Percentiles rank a stretch among this genome's conserved stretches.
Conservation (phyloP, 2,113 vertebrate species). For the Isurus oxyrinchus region DNA sequence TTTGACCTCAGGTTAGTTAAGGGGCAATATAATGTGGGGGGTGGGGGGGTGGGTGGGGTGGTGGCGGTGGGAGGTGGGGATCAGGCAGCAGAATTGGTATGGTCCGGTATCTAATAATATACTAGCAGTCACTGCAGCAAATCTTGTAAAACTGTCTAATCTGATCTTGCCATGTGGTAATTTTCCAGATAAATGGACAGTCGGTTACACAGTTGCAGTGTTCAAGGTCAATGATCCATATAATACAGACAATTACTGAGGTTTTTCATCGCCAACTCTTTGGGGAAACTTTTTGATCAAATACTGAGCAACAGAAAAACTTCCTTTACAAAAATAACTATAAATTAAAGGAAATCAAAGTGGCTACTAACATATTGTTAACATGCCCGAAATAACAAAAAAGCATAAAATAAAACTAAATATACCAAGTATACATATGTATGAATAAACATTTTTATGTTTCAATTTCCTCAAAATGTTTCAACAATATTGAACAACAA, state of each 20-base stretch:
- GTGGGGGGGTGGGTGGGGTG: not conserved
- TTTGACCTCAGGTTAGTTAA: slow-evolving; percentile 37
- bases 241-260: slow-evolving; percentile 52
- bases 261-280: slow-evolving; percentile 44
- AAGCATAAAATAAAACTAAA: not conserved
- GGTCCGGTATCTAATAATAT: slow-evolving; percentile 39
- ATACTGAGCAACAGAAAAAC: slow-evolving; percentile 41
- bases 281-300: slow-evolving; percentile 42
- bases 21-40: not conserved
- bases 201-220: slow-evolving; percentile 52
- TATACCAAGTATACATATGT: not conserved
- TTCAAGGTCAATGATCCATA: slow-evolving; percentile 57
- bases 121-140: slow-evolving; percentile 41
- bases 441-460: slow-evolving; percentile 7
- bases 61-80: not conserved
- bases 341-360: slow-evolving; percentile 30
- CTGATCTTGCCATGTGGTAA: slow-evolving; percentile 52
- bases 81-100: not conserved
- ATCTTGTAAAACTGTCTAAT: slow-evolving; percentile 45
- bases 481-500: slow-evolving; percentile 20
- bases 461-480: slow-evolving; percentile 22
- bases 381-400: not conserved
- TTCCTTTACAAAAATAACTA: slow-evolving; percentile 4
- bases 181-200: slow-evolving; percentile 62
- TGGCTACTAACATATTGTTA: slow-evolving; percentile 8